A percentile compares a stretch with the other conserved stretches of the same genome.
Conservation (phyloP, 2,888 invertebrate genomes). For the Clunio marinus region DNA sequence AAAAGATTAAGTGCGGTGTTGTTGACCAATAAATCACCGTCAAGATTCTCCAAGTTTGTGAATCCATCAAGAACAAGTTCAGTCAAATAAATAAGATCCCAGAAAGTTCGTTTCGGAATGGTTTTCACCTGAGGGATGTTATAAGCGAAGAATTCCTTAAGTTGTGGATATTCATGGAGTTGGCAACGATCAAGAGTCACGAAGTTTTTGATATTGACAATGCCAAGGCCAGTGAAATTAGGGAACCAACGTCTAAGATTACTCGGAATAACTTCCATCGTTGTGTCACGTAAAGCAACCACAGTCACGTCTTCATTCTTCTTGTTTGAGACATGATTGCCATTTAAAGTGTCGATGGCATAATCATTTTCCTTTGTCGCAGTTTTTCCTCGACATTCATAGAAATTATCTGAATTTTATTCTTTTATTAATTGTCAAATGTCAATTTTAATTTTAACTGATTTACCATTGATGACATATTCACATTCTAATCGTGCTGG, state of each 20-base stretch:
- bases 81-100: neutral
- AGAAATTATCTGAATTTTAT: no score
- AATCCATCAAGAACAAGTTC: neutral
- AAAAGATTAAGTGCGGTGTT: neutral
- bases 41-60: neutral
- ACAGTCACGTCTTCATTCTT: neutral
- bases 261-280: neutral
- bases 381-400: neutral
- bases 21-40: neutral
- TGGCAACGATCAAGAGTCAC: neutral
- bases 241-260: neutral
- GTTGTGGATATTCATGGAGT: neutral
- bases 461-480: no score
- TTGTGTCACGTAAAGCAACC: neutral
- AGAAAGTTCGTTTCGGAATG: neutral
- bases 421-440: no score
- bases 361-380: neutral
- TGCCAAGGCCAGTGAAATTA: neutral
- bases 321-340: neutral
- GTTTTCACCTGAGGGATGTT: neutral
- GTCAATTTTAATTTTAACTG: no score
- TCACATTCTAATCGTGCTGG: no score
- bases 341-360: neutral
- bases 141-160: neutral
- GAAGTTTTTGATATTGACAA: neutral